Base-by-base conservation (phyloP, 1,140 invertebrate species). In the Drosophila baimaii region DNA sequence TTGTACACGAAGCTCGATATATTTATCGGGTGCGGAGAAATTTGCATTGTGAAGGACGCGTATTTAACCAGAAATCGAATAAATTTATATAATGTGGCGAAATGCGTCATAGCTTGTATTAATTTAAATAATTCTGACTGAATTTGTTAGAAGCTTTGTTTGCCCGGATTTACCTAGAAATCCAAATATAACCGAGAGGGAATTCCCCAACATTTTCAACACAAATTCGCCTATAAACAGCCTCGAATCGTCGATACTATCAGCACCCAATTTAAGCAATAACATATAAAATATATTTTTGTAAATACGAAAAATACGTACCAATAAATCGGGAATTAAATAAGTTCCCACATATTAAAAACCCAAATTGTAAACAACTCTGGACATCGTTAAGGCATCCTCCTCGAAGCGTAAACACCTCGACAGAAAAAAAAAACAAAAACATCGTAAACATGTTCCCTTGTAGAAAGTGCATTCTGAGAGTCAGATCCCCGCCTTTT, bases 381-480 rank as follows among this genome's bases (percentile, higher is more conserved):
- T 10, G 6, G 44, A 47, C 62, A 39, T 19, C 3, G n/a, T 19
- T 49, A 21, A 57, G 31, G 21, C 39, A 35, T 41, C 41, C 35
- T 71, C 25, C 12, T 8, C 54, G 25, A 21, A 10, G 19, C 23
- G 33, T 47, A 15, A 64, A 46, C 58, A 64, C 35, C 43, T 31
- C 19, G 7, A 21, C 29, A 15, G 15, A 54, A 41, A 33, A 52
- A n/a, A 10, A 35, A 3, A 2, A 15, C 25, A n/a, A 39, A 54
- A 31, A 27, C 23, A 57, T 31, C 51, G 7, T 33, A 19, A 39
- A 57, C 66, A 57, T 49, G 41, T 58, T 49, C 27, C 52, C 52
- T 33, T 71, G 43, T 72, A 58, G 66, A 72, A 72, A 72, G 69
- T 71, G 69, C 52, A 71, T 72, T 71, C 69, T 72, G 51, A 66